Percentiles rank a stretch among this genome's conserved stretches.
phyloP scores from a whole-genome alignment of 2,888 invertebrate genomes.

The Boloria euphrosyne region DNA sequence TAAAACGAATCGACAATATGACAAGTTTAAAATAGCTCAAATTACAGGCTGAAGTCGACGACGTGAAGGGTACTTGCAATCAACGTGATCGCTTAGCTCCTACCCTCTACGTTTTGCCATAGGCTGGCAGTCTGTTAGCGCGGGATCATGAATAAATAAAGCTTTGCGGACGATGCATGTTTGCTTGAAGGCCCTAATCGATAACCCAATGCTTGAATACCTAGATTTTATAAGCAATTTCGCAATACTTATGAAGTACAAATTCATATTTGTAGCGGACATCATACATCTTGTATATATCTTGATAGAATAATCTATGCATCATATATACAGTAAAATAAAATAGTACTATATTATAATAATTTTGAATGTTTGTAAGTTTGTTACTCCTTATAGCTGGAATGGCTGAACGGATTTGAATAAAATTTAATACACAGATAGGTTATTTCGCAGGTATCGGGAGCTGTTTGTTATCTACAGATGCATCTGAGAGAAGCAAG shows the following conservation, averaged over 20 bases:
- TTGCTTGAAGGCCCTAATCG: conserved; percentile 30
- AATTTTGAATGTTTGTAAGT: not conserved
- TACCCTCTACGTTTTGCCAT: conserved; percentile 26
- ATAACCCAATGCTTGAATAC: conserved; percentile 24
- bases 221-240: not conserved
- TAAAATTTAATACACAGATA: no score
- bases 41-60: conserved; percentile 3
- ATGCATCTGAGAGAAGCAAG: no score
- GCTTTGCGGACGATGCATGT: conserved; percentile 23
- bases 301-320: no score
- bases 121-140: conserved; percentile 27
- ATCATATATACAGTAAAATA: no score
- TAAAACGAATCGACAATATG: no score
- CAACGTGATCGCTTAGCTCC: conserved; percentile 12
- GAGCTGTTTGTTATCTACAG: no score
- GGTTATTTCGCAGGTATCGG: not conserved
- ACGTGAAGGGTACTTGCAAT: conserved; percentile 7
- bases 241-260: no score
- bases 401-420: no score
- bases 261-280: not conserved
- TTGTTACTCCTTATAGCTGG: no score
- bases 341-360: no score
- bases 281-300: no score
- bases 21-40: conserved; percentile 7
- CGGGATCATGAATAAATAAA: conserved; percentile 35